Conservation (phyloP, 2,797 vertebrate genomes). For the Tenualosa thibaudeaui region DNA sequence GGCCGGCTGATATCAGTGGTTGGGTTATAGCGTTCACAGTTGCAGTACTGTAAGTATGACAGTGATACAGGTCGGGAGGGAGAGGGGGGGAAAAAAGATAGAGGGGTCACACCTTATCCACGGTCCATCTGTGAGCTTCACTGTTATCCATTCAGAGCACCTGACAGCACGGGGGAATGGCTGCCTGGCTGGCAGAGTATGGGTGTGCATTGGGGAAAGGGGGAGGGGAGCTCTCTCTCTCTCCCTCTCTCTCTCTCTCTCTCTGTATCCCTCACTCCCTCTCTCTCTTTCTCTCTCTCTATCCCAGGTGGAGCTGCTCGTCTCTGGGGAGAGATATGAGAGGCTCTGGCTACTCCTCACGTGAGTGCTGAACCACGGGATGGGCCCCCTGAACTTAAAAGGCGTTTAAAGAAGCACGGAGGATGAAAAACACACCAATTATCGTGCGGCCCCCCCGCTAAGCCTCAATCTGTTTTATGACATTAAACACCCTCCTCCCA, state of each 20-base stretch:
- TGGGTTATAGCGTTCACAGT: background rate
- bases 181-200: background rate
- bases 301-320: background rate
- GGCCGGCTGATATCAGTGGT: background rate
- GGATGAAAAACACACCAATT: constrained; percentile 73
- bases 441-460: constrained; percentile 67
- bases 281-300: background rate
- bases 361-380: constrained; percentile 45
- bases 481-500: constrained; percentile 72
- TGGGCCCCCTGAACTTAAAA: constrained; percentile 63
- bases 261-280: background rate
- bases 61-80: constrained; percentile 2
- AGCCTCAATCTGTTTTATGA: constrained; percentile 79
- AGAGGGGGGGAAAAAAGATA: background rate
- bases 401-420: constrained; percentile 67
- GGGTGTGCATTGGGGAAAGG: background rate
- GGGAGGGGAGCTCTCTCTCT: background rate
- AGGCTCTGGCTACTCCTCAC: constrained; percentile 43
- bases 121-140: background rate
- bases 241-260: constrained; percentile 5
- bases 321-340: constrained; percentile 3
- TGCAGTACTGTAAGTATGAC: background rate
- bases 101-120: constrained; percentile 19
- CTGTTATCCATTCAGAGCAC: background rate
- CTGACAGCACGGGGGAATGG: background rate